These are phyloP conservation scores for Ptilonorhynchus violaceus DNA, from an alignment of 2,113 vertebrate genomes.

Conservation along the genomic window DNA sequence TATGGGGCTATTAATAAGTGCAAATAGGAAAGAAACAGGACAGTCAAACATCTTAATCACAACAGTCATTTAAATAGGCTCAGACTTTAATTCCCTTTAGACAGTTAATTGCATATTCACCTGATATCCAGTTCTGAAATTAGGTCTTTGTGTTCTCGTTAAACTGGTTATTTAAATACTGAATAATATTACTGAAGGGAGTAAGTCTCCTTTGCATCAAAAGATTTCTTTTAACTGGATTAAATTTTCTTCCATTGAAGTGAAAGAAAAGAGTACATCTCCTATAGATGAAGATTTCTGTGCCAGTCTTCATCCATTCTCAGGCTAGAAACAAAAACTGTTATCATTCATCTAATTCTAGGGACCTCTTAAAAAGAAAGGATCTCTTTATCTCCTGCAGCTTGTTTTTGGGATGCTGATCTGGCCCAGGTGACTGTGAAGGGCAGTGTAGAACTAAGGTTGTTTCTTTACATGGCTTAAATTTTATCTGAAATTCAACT, in stretches of 20 bases:
- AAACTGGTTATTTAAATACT: neutral
- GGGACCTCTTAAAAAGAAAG: neutral
- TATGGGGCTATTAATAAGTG: neutral
- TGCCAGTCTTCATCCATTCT: neutral
- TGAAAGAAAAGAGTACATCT: neutral
- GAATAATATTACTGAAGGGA: neutral
- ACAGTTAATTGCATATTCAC: neutral
- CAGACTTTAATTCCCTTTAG: neutral
- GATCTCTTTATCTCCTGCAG: neutral
- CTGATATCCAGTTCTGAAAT: constrained; percentile 2
- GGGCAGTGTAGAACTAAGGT: accelerated
- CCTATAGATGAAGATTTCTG: neutral
- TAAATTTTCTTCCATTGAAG: neutral
- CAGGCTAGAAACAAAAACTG: neutral
- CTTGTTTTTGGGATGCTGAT: neutral
- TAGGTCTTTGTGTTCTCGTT: constrained; percentile 24
- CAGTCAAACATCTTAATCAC: constrained; percentile 6
- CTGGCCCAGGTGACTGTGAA: neutral
- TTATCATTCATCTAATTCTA: neutral
- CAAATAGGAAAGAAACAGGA: neutral
- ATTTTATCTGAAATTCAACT: neutral
- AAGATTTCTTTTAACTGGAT: neutral
- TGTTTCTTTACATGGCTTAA: neutral
- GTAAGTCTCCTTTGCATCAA: neutral
- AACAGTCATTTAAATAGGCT: neutral